Percentiles rank a stretch among this genome's conserved stretches.
Conservation (phyloP, 2,888 invertebrate genomes). For the Nomada lathburiana region DNA sequence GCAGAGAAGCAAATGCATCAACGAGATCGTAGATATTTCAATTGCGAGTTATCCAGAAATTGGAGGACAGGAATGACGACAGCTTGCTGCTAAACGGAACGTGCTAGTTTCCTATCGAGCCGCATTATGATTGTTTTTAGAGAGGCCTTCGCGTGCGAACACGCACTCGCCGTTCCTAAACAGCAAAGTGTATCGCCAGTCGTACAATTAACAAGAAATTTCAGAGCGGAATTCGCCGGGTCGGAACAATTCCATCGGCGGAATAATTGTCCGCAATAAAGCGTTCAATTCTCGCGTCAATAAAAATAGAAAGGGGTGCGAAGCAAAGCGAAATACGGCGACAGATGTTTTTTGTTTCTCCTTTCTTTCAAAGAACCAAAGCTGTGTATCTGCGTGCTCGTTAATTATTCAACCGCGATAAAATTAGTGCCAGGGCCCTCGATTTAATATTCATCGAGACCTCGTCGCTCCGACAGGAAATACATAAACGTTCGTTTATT, state of each 20-base stretch:
- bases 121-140: slow-evolving; percentile 35
- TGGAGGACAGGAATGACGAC: slow-evolving; percentile 29
- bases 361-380: neutral
- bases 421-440: slow-evolving; percentile 1
- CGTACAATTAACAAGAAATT: slow-evolving; percentile 57
- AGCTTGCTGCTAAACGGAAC: slow-evolving; percentile 30
- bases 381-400: too few relatives aligned
- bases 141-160: slow-evolving; percentile 68
- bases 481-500: neutral
- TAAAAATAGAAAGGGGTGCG: neutral
- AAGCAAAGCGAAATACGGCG: neutral
- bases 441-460: slow-evolving; percentile 10
- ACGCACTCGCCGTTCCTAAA: slow-evolving; percentile 59
- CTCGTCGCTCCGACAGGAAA: neutral
- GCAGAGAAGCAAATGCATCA: neutral
- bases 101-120: slow-evolving; percentile 47
- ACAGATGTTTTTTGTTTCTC: neutral
- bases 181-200: slow-evolving; percentile 36
- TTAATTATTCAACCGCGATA: slow-evolving; percentile 12
- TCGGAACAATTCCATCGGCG: slow-evolving; percentile 49
- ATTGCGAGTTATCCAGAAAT: slow-evolving; percentile 38
- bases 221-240: slow-evolving; percentile 43
- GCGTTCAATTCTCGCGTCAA: neutral
- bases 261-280: neutral
- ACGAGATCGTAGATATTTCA: slow-evolving; percentile 17